Evolutionary conservation across 1,140 invertebrate species (phyloP), one percentile per base, ranked within the genome.

Genomic region (Drosophila burlai): DNA sequence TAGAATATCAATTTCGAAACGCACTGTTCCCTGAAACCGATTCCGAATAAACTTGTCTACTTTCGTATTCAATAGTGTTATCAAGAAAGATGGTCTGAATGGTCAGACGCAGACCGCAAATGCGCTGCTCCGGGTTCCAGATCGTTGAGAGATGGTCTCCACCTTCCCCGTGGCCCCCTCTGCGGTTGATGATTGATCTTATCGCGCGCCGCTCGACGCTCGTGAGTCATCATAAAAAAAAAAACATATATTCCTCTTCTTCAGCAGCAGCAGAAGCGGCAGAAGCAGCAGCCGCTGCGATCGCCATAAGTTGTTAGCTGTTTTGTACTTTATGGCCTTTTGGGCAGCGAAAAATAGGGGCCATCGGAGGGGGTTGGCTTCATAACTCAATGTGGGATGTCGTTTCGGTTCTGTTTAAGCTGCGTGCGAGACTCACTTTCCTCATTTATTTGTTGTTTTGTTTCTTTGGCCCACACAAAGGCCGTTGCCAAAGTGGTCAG

Each of bases 11-110:
- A 1, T 69, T 38, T 21, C 6, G 40, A 24, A 21, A 52, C 68
- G 46, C 13, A 74, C 68, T 74, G 71, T 61, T 5, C 9, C 16
- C 13, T 21, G 67, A 38, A 61, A 60, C 8, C 29, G 67, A 60
- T 52, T 43, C 74, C 83, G 36, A 68, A 60, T 66, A 87, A 91
- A 82, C 78, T 89, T 91, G 79, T 86, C 86, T 89, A 89, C 84
- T 89, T 89, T 84, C 81, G 84, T 89, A 89, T 89, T 89, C 85
- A 75, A 90, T 74, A 90, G 80, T 90, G 84, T 89, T 89, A 87
- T 87, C 85, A 87, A 68, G 76, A 83, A 59, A 71, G 82, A 77
- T 77, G 75, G 73, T 38, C 54, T 42, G 42, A 68, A 59, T 47
- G 73, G 62, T 16, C 64, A 54, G 63, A 31, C 40, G 47, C 42